These are phyloP conservation scores for Jaculus jaculus DNA, from an alignment of 2,113 vertebrate genomes.

Conservation along the genomic window DNA sequence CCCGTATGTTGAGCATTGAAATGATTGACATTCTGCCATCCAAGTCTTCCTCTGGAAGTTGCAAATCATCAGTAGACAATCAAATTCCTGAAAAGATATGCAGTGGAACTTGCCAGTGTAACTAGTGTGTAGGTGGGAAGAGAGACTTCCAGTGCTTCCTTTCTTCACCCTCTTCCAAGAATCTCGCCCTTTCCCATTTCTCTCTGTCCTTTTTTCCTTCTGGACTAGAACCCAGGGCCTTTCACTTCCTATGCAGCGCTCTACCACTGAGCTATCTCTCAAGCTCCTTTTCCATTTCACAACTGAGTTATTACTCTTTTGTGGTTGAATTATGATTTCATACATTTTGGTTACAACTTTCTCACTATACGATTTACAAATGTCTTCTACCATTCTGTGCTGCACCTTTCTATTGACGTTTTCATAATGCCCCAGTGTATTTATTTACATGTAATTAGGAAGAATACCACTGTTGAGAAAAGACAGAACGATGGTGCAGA, in stretches of 20 bases:
- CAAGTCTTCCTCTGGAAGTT: background rate
- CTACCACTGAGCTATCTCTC: background rate
- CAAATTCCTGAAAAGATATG: background rate
- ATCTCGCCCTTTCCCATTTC: background rate
- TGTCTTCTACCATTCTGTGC: conserved; percentile 17
- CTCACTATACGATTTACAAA: background rate
- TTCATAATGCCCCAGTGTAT: background rate
- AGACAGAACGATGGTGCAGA: background rate
- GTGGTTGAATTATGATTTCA: background rate
- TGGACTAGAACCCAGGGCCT: background rate
- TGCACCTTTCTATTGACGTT: background rate
- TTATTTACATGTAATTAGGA: conserved; percentile 27
- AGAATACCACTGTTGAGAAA: background rate
- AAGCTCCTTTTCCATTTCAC: background rate
- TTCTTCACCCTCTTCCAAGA: background rate
- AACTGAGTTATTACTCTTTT: conserved; percentile 1
- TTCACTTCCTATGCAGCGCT: background rate
- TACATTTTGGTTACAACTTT: background rate
- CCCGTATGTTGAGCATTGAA: background rate
- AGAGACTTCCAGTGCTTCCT: background rate
- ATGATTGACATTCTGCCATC: background rate
- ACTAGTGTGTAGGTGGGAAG: background rate
- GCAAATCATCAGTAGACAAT: background rate
- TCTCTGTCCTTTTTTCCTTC: background rate
- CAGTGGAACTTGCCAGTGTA: background rate